These are phyloP conservation scores for Aphidius colemani DNA, from an alignment of 2,888 invertebrate species.

Conservation along the genomic window DNA sequence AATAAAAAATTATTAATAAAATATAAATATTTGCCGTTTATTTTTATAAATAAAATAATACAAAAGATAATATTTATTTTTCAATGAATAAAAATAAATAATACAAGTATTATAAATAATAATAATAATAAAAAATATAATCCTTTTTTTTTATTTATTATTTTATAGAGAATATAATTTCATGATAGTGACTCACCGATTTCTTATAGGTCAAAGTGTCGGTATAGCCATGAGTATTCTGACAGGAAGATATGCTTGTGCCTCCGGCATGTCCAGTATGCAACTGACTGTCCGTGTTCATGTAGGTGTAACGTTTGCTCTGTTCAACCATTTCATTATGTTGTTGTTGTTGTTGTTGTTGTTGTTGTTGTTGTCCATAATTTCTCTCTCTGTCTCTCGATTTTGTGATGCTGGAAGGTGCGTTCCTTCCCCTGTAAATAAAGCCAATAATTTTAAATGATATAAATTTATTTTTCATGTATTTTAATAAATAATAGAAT, in stretches of 20 bases:
- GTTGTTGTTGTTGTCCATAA: conserved; percentile 50
- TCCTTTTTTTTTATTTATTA: neutral
- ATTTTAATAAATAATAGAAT: conserved; percentile 14
- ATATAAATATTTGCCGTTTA: neutral
- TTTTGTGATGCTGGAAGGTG: conserved; percentile 54
- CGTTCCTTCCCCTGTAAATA: conserved; percentile 50
- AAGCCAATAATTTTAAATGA: neutral
- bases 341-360: conserved; percentile 39
- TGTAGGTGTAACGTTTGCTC: conserved; percentile 56
- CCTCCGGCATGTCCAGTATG: conserved; percentile 51
- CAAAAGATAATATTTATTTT: no score
- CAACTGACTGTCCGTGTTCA: conserved; percentile 55
- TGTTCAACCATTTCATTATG: conserved; percentile 55
- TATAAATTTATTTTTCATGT: no score
- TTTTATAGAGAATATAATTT: conserved; percentile 8
- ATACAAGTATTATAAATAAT: no score
- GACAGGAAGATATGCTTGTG: conserved; percentile 56
- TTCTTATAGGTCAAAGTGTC: conserved; percentile 58
- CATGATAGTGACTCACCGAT: conserved; percentile 35
- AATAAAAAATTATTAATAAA: neutral
- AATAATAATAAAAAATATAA: no score
- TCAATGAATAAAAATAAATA: no score
- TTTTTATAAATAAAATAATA: no score
- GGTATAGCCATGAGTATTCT: conserved; percentile 54
- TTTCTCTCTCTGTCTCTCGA: conserved; percentile 54